phyloP scores from a whole-genome alignment of 2,797 vertebrate genomes.

The Rousettus madagascariensis region DNA sequence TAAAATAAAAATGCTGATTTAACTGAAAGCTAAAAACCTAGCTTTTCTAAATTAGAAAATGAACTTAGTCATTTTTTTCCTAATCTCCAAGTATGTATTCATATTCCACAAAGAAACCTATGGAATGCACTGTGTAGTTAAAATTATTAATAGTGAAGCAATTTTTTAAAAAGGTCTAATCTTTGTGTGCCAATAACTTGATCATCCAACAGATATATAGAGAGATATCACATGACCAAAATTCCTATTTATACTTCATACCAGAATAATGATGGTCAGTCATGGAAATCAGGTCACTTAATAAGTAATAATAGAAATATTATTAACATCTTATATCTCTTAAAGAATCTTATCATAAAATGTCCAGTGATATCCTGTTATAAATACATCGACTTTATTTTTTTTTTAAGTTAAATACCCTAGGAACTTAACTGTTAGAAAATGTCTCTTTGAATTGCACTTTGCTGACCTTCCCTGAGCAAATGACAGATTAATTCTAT shows the following conservation, averaged over 20 bases:
- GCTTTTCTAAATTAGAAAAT: conserved; percentile 43
- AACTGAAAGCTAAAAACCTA: conserved; percentile 43
- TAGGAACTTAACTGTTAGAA: conserved; percentile 50
- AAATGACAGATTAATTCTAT: conserved; percentile 58
- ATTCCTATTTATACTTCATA: neutral
- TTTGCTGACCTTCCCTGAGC: conserved; percentile 61
- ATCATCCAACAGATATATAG: neutral
- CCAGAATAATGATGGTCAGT: neutral
- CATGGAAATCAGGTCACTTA: neutral
- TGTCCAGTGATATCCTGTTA: conserved; percentile 11
- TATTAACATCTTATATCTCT: neutral
- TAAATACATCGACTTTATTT: conserved; percentile 66
- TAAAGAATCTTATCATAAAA: conserved; percentile 45
- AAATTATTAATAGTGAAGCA: conserved; percentile 12
- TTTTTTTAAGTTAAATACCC: conserved; percentile 61
- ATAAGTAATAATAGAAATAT: neutral
- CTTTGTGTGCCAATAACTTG: neutral
- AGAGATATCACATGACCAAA: neutral
- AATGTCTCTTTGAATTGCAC: conserved; percentile 64
- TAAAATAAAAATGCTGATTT: neutral
- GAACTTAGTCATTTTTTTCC: neutral
- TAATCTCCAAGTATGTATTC: neutral
- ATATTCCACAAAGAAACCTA: neutral
- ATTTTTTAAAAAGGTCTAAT: conserved; percentile 10
- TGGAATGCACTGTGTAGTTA: neutral